Evolutionary conservation across 2,797 vertebrate species (phyloP).

Genomic region (Epinephelus awoara): DNA sequence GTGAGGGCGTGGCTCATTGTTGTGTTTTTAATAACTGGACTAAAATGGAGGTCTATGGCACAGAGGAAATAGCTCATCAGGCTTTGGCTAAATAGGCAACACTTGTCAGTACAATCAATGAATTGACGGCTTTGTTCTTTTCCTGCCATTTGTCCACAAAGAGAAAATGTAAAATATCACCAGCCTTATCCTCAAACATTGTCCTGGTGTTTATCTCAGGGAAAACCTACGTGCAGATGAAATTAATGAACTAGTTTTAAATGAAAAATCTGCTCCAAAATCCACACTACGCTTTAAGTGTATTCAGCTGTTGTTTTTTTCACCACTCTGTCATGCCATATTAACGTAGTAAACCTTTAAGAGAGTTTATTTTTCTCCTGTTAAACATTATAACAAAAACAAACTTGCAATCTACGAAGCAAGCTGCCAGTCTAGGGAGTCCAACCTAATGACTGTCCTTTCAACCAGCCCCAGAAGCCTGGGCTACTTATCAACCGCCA

Average conservation of each 20-base stretch:
- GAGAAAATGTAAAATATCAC: background rate
- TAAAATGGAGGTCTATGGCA: background rate
- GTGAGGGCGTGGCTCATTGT: background rate
- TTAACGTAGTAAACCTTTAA: slow-evolving; percentile 54
- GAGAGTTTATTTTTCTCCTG: slow-evolving; percentile 52
- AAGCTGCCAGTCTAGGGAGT: slow-evolving; percentile 62
- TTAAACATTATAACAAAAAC: slow-evolving; percentile 62
- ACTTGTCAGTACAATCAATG: background rate
- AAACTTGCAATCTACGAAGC: slow-evolving; percentile 64
- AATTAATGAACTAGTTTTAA: slow-evolving; percentile 15
- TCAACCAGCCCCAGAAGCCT: slow-evolving; percentile 73
- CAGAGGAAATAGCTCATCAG: background rate
- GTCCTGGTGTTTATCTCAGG: slow-evolving; percentile 11
- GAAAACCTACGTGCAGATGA: background rate
- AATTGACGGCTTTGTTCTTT: background rate
- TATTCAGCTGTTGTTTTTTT: slow-evolving; percentile 15
- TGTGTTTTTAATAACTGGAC: background rate
- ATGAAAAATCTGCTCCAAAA: slow-evolving; percentile 12
- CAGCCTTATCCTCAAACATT: background rate
- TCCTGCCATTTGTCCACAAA: background rate
- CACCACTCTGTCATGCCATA: slow-evolving; percentile 27
- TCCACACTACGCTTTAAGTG: background rate
- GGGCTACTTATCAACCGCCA: slow-evolving; percentile 80
- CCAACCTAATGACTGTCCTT: slow-evolving; percentile 78
- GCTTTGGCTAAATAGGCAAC: background rate